Percentiles rank a stretch among this genome's conserved stretches.
Conservation (phyloP, 2,797 vertebrate genomes). For the Argya squamiceps region DNA sequence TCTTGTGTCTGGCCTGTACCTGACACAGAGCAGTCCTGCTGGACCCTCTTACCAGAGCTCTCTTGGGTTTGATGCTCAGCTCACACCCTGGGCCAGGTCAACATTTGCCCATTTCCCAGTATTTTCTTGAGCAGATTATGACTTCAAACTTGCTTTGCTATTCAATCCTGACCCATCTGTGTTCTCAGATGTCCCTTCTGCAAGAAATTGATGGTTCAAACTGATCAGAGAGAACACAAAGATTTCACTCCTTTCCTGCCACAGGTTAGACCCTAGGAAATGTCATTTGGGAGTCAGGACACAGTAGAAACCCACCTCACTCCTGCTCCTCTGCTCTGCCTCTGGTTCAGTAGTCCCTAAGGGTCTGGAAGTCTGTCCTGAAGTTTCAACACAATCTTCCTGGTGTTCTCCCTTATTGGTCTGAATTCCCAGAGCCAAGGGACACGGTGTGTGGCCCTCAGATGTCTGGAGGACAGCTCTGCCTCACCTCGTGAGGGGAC, state of each 20-base stretch:
- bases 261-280: not conserved
- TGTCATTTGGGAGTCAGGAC: not conserved
- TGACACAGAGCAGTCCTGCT: not conserved
- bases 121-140: not conserved
- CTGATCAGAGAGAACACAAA: not conserved
- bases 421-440: not conserved
- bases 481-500: not conserved
- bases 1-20: not conserved
- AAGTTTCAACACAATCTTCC: not conserved
- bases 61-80: not conserved
- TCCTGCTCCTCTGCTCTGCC: not conserved
- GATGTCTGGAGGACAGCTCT: not conserved
- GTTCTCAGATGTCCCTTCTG: not conserved
- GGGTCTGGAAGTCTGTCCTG: not conserved
- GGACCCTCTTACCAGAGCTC: not conserved
- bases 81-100: not conserved
- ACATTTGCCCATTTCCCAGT: not conserved
- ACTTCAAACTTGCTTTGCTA: not conserved
- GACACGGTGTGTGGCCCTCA: rapidly evolving
- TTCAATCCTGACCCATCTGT: not conserved
- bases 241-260: not conserved
- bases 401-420: not conserved
- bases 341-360: not conserved
- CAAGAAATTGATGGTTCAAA: not conserved
- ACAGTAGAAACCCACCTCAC: not conserved